These are phyloP conservation scores for Monopis laevigella DNA, from an alignment of 2,888 invertebrate species.

Conservation along the genomic window DNA sequence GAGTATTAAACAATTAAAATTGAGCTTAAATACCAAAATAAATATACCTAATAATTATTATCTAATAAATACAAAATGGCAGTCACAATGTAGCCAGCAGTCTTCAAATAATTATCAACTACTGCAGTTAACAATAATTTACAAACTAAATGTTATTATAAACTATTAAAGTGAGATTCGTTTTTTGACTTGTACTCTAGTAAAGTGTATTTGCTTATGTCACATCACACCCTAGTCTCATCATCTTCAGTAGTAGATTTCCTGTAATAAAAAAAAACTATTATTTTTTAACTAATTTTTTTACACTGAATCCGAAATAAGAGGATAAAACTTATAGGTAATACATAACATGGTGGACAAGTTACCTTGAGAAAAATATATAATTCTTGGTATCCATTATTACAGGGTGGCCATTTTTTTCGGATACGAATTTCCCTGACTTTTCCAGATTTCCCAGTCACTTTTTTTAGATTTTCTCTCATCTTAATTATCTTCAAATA, in stretches of 20 bases:
- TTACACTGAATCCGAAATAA: too few species aligned
- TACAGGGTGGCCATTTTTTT: too few species aligned
- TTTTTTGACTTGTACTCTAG: constrained; percentile 35
- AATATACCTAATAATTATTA: neutral
- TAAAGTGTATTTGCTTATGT: neutral
- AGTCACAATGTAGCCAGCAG: constrained; percentile 37
- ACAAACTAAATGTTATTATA: constrained; percentile 17
- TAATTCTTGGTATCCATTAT: too few species aligned
- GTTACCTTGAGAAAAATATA: too few species aligned
- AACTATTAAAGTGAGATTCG: constrained; percentile 59
- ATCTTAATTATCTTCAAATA: too few species aligned
- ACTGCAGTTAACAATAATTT: constrained; percentile 12
- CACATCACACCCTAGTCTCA: constrained; percentile 56
- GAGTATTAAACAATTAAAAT: neutral
- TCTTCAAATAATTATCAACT: constrained; percentile 38
- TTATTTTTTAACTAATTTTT: too few species aligned
- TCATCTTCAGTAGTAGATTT: constrained; percentile 68
- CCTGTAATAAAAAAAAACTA: constrained; percentile 39
- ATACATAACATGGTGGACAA: too few species aligned
- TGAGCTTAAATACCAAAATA: neutral
- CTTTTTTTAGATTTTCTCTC: too few species aligned
- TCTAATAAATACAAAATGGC: constrained; percentile 39
- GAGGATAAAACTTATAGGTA: too few species aligned
- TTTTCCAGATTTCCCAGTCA: too few species aligned
- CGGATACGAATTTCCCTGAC: too few species aligned